These are phyloP conservation scores for Papilio dardanus DNA, from an alignment of 1,140 invertebrate genomes.

Conservation along the genomic window DNA sequence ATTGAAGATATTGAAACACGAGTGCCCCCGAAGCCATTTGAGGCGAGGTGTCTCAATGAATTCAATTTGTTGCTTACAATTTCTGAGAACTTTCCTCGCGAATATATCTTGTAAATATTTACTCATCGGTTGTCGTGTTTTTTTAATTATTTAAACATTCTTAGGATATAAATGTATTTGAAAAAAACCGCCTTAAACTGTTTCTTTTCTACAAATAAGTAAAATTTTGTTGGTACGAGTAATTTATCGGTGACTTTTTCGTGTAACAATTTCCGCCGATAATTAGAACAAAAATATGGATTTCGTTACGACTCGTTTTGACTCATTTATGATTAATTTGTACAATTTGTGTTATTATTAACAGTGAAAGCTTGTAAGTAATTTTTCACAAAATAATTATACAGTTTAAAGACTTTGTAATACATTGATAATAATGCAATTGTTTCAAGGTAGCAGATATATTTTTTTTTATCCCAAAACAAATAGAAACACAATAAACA, in stretches of 20 bases:
- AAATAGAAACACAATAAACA: conserved; percentile 15
- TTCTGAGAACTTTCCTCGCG: conserved; percentile 16
- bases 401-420: neutral
- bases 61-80: conserved; percentile 31
- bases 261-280: conserved; percentile 22
- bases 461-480: neutral
- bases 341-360: neutral
- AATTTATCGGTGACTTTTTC: conserved; percentile 16
- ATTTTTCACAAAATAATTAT: neutral
- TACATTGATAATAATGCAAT: neutral
- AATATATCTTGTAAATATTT: neutral
- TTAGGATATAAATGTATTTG: neutral
- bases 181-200: neutral
- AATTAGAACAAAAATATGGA: conserved; percentile 1
- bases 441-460: neutral
- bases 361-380: neutral
- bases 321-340: conserved; percentile 19
- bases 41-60: conserved; percentile 34
- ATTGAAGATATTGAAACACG: conserved; percentile 69
- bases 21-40: conserved; percentile 52
- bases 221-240: neutral
- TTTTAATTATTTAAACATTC: too few relatives aligned
- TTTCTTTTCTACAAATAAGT: neutral
- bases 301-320: neutral
- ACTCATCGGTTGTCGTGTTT: neutral